A percentile compares a stretch with the other conserved stretches of the same genome.
These are phyloP conservation scores for Alosa sapidissima DNA, from an alignment of 2,797 vertebrate species.

Conservation along the genomic window DNA sequence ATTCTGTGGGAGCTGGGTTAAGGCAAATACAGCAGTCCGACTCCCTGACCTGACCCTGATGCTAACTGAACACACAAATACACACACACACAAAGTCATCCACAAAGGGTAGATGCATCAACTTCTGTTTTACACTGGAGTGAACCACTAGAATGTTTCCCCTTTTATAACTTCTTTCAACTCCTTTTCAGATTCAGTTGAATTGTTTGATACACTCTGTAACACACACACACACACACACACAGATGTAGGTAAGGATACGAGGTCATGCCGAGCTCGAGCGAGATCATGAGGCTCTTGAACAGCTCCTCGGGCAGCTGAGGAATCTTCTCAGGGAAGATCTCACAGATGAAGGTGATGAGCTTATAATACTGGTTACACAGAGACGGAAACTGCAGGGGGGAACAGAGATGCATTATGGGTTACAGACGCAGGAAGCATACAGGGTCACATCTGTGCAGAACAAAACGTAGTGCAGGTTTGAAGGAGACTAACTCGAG, in stretches of 20 bases:
- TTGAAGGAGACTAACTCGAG: too few species aligned
- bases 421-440: neutral
- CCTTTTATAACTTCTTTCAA: too few species aligned
- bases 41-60: neutral
- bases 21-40: conserved; percentile 50
- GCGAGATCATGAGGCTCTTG: conserved; percentile 98
- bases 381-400: conserved; percentile 91
- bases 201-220: neutral
- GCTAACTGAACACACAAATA: neutral
- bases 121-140: neutral
- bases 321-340: conserved; percentile 99
- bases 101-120: too few species aligned
- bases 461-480: too few species aligned
- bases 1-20: conserved; percentile 74
- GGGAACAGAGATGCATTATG: conserved; percentile 1
- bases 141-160: too few species aligned
- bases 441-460: neutral
- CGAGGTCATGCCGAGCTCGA: conserved; percentile 98
- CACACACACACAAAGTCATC: too few species aligned
- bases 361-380: conserved; percentile 99
- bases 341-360: conserved; percentile 99
- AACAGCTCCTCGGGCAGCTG: conserved; percentile 98
- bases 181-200: neutral
- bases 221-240: neutral
- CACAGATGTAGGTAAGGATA: conserved; percentile 80